Percentiles rank a stretch among this genome's conserved stretches.
Conservation (phyloP, 2,797 vertebrate species). For the Danio aesculapii region DNA sequence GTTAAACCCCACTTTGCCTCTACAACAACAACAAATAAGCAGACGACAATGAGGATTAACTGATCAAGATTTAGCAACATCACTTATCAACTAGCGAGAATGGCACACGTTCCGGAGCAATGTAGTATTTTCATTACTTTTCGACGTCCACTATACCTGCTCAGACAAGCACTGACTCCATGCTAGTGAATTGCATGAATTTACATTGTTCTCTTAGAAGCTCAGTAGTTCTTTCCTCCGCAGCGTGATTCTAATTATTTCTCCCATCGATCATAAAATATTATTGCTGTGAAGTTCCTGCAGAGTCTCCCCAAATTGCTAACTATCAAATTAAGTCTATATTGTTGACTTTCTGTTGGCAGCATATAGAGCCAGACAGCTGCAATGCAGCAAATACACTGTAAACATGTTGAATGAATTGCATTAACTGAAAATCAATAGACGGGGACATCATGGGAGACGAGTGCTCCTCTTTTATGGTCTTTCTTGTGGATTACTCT, state of each 20-base stretch:
- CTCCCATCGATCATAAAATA: slow-evolving; percentile 28
- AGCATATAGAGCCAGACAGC: slow-evolving; percentile 27
- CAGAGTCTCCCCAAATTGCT: slow-evolving; percentile 29
- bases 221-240: slow-evolving; percentile 19
- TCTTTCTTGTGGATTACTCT: slow-evolving; percentile 36
- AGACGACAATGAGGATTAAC: too few relatives aligned
- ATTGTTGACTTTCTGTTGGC: slow-evolving; percentile 24
- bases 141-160: not conserved
- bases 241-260: slow-evolving; percentile 20
- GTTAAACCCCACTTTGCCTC: too few relatives aligned
- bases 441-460: slow-evolving; percentile 36
- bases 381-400: slow-evolving; percentile 51
- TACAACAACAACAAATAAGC: too few relatives aligned
- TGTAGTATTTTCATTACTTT: too few relatives aligned
- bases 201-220: not conserved
- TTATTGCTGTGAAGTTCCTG: slow-evolving; percentile 8
- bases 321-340: slow-evolving; percentile 29
- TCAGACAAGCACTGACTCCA: slow-evolving; percentile 1
- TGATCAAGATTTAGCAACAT: too few relatives aligned
- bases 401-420: slow-evolving; percentile 49
- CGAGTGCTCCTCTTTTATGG: slow-evolving; percentile 33
- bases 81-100: too few relatives aligned
- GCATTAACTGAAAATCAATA: slow-evolving; percentile 59
- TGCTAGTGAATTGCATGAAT: slow-evolving; percentile 12
- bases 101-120: too few relatives aligned